Evolutionary conservation across 1,140 invertebrate species (phyloP).

Genomic region (Anoplophora glabripennis): DNA sequence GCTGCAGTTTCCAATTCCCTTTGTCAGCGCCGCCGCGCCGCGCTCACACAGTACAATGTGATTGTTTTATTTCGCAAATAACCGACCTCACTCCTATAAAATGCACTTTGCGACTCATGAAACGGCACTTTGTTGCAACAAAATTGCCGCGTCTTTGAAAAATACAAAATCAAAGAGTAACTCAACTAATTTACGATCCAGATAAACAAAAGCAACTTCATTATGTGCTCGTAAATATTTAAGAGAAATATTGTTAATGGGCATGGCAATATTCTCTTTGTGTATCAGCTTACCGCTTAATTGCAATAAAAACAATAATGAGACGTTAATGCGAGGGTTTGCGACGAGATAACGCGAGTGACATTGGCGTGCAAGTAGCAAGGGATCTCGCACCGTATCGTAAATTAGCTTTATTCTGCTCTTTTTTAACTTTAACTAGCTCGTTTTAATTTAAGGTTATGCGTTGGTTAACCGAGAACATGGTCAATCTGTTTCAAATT

Average conservation of each 20-base stretch:
- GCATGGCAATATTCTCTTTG: conserved; percentile 32
- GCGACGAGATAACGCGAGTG: background rate
- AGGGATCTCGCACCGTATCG: background rate
- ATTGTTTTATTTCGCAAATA: too few species aligned
- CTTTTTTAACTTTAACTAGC: background rate
- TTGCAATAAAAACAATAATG: conserved; percentile 40
- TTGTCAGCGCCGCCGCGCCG: too few species aligned
- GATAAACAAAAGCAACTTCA: conserved; percentile 31
- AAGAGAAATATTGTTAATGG: conserved; percentile 34
- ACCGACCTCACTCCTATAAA: too few species aligned
- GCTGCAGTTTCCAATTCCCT: too few species aligned
- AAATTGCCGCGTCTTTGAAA: too few species aligned
- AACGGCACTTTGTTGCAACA: too few species aligned
- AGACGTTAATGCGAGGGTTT: conserved; percentile 25
- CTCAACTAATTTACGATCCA: conserved; percentile 15
- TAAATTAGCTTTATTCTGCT: background rate
- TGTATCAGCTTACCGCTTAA: conserved; percentile 40
- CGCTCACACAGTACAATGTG: too few species aligned
- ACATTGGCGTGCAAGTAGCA: conserved; percentile 1
- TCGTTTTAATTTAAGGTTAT: too few species aligned
- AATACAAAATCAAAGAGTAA: background rate
- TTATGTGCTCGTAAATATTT: conserved; percentile 34
- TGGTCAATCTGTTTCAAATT: too few species aligned
- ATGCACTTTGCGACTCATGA: too few species aligned
- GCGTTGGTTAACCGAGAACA: too few species aligned